Conservation (phyloP, 2,113 vertebrate species). For the Callionymus lyra region DNA sequence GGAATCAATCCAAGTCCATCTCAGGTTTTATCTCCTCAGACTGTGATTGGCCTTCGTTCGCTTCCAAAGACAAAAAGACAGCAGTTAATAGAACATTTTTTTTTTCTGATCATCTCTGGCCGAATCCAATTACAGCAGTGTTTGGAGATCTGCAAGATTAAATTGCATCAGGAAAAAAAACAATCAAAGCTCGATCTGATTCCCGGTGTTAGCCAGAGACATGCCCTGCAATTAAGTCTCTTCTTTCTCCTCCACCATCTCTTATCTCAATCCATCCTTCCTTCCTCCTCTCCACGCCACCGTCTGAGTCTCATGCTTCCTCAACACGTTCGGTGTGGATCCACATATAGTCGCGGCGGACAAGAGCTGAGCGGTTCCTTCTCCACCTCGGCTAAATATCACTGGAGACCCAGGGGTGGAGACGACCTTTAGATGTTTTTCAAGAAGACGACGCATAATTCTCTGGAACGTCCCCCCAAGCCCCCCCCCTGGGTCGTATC, state of each 20-base stretch:
- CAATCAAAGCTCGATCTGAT: conserved; percentile 73
- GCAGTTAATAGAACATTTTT: conserved; percentile 42
- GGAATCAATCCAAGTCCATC: no score
- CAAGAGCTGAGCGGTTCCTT: no score
- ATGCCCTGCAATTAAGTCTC: conserved; percentile 51
- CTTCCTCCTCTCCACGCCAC: conserved; percentile 4
- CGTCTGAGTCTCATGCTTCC: no score
- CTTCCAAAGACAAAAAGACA: conserved; percentile 43
- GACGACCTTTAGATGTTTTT: no score
- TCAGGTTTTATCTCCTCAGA: no score
- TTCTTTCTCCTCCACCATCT: conserved; percentile 31
- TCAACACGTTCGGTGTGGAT: no score
- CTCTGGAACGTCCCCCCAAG: no score
- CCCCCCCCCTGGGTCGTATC: no score
- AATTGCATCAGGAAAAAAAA: conserved; percentile 68
- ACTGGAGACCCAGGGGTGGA: no score
- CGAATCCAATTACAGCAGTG: conserved; percentile 69
- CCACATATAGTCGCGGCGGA: no score
- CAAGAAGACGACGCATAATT: no score
- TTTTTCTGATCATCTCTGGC: conserved; percentile 53
- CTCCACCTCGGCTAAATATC: no score
- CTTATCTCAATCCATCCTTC: conserved; percentile 18
- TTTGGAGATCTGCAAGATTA: conserved; percentile 67
- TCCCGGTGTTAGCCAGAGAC: conserved; percentile 48
- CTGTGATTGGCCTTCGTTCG: conserved; percentile 21